Evolutionary conservation across 2,888 invertebrate species (phyloP), one percentile per base, ranked within the genome.

Genomic region (Tromatobia lineatoria): DNA sequence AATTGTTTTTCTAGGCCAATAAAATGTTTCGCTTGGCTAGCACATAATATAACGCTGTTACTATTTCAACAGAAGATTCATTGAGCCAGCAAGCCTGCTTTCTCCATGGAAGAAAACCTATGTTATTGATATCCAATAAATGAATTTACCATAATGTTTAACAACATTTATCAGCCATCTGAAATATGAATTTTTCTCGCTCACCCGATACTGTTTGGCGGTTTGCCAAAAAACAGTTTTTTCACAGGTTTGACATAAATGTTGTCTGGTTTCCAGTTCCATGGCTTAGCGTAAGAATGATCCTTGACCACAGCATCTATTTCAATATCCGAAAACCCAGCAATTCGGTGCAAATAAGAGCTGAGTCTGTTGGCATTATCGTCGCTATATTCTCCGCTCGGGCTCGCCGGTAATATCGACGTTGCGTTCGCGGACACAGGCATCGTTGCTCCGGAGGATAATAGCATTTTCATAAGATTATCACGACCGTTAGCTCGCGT

Each of bases 241-340:
- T 95, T 95, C 1, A 94, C 93, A 0, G 96, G 96, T 81, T 95
- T 94, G 3, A 96, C 94, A 91, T 95, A 95, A 88, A 94, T 94
- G 69, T 95, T 95, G 89, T 96, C 96, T 13, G 96, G 95, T 85
- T 95, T 95, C 94, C 96, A 95, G 90, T 96, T 96, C 94, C 96
- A 95, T 70, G 97, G 96, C 87, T 96, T 95, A 10, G 96, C 95
- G 90, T 97, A 97, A 89, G 96, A 95, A 90, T 97, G 97, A 90
- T 97, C 97, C 93, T 96, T 95, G 82, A 95, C 89, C 54, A 96
- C 94, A 3, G 93, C 85, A 85, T 94, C 92, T n/a, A 91, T 86
- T 59, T 94, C 93, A 52, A 91, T 89, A 67, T 94, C 94, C 87
- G 92, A 88, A 76, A 85, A 90, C 18, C 93, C 93, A 80, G 93